Percentiles rank a stretch among this genome's conserved stretches.
Evolutionary conservation across 2,797 vertebrate species (phyloP).

Genomic region (Halcyon badia): DNA sequence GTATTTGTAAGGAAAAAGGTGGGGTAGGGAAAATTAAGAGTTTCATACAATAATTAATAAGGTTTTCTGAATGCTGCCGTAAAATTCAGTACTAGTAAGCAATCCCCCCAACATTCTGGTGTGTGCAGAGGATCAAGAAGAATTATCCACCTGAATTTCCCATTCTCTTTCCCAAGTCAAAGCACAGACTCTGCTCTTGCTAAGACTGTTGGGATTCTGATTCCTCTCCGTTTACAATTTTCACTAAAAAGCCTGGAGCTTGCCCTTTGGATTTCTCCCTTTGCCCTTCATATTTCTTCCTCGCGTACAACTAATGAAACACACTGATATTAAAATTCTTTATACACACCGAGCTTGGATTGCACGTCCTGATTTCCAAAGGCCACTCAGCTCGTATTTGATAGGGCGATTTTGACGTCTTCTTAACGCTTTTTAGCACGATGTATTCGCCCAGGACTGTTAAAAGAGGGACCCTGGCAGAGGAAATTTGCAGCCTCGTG

Average conservation of each 20-base stretch:
- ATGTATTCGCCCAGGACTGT: rapidly evolving
- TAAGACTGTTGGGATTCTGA: not conserved
- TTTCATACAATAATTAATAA: not conserved
- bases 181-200: not conserved
- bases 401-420: rapidly evolving
- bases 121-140: not conserved
- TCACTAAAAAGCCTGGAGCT: not conserved
- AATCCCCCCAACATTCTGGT: not conserved
- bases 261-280: not conserved
- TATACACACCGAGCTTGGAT: not conserved
- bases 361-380: not conserved
- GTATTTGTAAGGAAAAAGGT: not conserved
- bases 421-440: not conserved
- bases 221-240: not conserved
- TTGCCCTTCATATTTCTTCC: not conserved
- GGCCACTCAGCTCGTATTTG: not conserved
- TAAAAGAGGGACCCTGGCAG: not conserved
- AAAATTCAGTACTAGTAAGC: not conserved
- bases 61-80: not conserved
- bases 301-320: not conserved
- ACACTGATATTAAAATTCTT: not conserved
- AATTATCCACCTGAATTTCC: not conserved
- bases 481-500: not conserved
- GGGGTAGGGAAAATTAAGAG: not conserved
- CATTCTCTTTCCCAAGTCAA: not conserved